Percentiles rank a stretch among this genome's conserved stretches.
These are phyloP conservation scores for Parnassius mnemosyne DNA, from an alignment of 2,888 invertebrate species.

Conservation along the genomic window DNA sequence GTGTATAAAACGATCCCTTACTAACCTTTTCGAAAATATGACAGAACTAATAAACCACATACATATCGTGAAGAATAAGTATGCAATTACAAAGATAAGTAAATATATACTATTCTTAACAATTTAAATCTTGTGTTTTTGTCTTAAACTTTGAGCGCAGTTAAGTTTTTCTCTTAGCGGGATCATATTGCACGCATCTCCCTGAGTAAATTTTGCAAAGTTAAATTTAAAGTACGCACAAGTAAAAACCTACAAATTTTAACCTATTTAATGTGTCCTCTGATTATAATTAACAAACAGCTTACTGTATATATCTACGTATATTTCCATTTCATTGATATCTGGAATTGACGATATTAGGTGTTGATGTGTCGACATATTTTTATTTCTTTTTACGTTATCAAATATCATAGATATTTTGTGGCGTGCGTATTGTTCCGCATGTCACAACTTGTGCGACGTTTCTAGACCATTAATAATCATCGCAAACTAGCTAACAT, in stretches of 20 bases:
- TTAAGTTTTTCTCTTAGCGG: too few relatives aligned
- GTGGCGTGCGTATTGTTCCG: too few relatives aligned
- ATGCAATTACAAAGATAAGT: too few relatives aligned
- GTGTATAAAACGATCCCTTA: too few relatives aligned
- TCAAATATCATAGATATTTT: too few relatives aligned
- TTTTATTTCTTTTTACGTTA: slow-evolving; percentile 4
- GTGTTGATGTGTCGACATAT: not conserved
- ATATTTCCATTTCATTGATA: slow-evolving; percentile 25
- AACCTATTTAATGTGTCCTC: slow-evolving; percentile 13
- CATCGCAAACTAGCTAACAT: not conserved
- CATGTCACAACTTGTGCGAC: not conserved
- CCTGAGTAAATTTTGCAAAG: not conserved
- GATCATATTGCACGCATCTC: too few relatives aligned
- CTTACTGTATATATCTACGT: slow-evolving; percentile 26
- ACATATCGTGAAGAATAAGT: too few relatives aligned
- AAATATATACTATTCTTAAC: too few relatives aligned
- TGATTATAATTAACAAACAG: slow-evolving; percentile 22
- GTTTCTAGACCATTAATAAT: not conserved
- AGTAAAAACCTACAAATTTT: slow-evolving; percentile 19
- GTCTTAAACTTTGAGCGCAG: too few relatives aligned
- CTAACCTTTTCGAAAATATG: too few relatives aligned
- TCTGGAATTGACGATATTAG: slow-evolving; percentile 26
- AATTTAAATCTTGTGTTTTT: too few relatives aligned
- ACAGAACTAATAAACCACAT: too few relatives aligned
- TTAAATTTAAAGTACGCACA: slow-evolving; percentile 19